These are phyloP conservation scores for Drosophila robusta DNA, from an alignment of 2,888 invertebrate species.

Conservation along the genomic window DNA sequence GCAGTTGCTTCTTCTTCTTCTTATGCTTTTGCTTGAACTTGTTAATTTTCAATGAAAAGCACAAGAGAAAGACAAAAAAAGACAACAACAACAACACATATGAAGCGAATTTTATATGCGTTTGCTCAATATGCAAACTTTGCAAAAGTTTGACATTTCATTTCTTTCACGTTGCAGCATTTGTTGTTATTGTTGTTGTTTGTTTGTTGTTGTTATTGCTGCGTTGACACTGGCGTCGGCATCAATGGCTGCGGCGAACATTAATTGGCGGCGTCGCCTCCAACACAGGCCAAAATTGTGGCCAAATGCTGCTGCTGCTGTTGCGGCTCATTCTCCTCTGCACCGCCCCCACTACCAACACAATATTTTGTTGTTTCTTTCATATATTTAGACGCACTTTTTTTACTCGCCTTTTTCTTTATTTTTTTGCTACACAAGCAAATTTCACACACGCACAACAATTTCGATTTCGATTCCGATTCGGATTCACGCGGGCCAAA, in stretches of 20 bases:
- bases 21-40: constrained; percentile 45
- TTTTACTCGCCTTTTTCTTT: constrained; percentile 37
- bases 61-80: constrained; percentile 22
- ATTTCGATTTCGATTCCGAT: constrained; percentile 32
- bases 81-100: constrained; percentile 11
- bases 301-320: constrained; percentile 33
- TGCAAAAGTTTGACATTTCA: constrained; percentile 59
- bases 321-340: constrained; percentile 5
- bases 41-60: constrained; percentile 47
- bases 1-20: constrained; percentile 20
- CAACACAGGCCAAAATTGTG: constrained; percentile 55
- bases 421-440: constrained; percentile 43
- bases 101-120: constrained; percentile 35
- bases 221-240: constrained; percentile 57
- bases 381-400: constrained; percentile 64
- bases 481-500: constrained; percentile 54
- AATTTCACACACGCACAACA: constrained; percentile 59
- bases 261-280: constrained; percentile 68
- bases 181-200: constrained; percentile 28
- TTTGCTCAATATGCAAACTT: constrained; percentile 51
- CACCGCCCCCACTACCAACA: constrained; percentile 36
- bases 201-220: constrained; percentile 44
- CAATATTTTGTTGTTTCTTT: constrained; percentile 33
- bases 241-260: constrained; percentile 55
- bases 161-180: constrained; percentile 54